Conservation (phyloP, 2,797 vertebrate genomes). For the Mormyrops boulengeri region DNA sequence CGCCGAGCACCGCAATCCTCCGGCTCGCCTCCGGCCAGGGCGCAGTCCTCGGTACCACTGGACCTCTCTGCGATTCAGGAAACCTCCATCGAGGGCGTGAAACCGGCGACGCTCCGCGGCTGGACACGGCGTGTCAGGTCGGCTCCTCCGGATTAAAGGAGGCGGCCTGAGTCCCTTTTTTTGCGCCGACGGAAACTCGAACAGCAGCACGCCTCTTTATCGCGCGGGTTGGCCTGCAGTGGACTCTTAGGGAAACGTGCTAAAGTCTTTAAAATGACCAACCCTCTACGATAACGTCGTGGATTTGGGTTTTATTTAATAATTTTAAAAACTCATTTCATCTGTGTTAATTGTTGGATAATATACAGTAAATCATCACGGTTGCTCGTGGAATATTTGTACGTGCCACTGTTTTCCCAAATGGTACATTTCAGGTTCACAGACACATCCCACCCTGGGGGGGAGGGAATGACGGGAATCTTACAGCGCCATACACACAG, state of each 20-base stretch:
- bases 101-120: neutral
- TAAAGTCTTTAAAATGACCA: neutral
- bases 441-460: neutral
- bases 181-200: constrained; percentile 21
- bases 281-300: neutral
- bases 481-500: neutral
- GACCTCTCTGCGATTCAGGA: constrained; percentile 6
- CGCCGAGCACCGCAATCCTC: neutral
- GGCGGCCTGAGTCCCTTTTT: constrained; percentile 1
- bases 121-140: constrained; percentile 12
- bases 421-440: neutral
- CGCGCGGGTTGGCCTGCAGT: neutral
- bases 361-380: neutral
- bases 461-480: neutral
- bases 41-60: constrained; percentile 5
- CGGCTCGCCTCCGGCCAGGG: neutral
- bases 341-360: neutral
- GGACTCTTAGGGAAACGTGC: constrained; percentile 30
- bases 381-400: neutral
- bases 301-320: neutral
- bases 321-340: neutral
- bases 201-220: constrained; percentile 29
- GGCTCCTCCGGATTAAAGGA: constrained; percentile 25
- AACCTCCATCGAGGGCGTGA: constrained; percentile 19
- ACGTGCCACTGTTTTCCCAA: neutral